A percentile compares a stretch with the other conserved stretches of the same genome.
Conservation (phyloP, 2,113 vertebrate species). For the Lepisosteus oculatus region DNA sequence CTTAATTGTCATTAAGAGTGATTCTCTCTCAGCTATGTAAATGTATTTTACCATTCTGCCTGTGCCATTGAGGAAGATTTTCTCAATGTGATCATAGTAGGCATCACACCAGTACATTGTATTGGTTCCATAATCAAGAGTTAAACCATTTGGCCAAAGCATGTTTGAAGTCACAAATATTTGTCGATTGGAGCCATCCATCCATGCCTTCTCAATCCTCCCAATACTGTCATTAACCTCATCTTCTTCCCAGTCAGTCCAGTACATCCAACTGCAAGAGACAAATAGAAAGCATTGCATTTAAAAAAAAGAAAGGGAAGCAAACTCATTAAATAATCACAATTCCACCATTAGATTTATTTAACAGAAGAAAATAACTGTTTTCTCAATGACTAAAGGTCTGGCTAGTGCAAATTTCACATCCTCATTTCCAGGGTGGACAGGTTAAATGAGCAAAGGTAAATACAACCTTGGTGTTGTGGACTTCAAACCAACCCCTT, state of each 20-base stretch:
- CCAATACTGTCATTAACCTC: slow-evolving; percentile 94
- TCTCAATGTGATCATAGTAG: slow-evolving; percentile 97
- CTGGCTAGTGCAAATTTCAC: no score
- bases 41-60: slow-evolving; percentile 79
- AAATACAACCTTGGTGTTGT: no score
- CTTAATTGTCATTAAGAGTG: no score
- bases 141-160: slow-evolving; percentile 97
- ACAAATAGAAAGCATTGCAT: slow-evolving; percentile 14
- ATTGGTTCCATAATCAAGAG: slow-evolving; percentile 78
- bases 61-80: slow-evolving; percentile 90
- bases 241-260: slow-evolving; percentile 99
- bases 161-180: slow-evolving; percentile 96
- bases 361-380: no score
- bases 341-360: no score
- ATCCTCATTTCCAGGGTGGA: no score
- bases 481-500: no score
- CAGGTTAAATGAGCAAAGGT: no score
- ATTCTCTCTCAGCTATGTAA: no score
- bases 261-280: slow-evolving; percentile 92
- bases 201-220: slow-evolving; percentile 96
- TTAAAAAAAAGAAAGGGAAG: slow-evolving; percentile 5
- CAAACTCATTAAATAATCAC: neutral
- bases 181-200: slow-evolving; percentile 87
- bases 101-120: slow-evolving; percentile 98
- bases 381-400: no score